Conservation (phyloP, 2,113 vertebrate species). For the Progne subis region DNA sequence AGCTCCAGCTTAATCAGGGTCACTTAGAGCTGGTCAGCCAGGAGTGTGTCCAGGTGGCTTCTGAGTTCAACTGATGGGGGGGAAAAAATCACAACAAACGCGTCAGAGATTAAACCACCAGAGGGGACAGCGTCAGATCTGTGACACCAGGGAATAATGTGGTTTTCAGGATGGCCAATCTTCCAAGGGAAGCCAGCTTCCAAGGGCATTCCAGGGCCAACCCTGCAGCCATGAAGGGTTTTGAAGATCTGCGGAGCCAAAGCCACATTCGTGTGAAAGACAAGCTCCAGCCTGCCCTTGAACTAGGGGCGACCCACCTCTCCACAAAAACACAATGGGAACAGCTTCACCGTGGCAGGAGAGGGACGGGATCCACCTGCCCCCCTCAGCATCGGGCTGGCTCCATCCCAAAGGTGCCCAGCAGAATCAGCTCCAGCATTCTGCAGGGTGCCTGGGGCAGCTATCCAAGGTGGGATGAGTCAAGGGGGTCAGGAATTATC, state of each 20-base stretch:
- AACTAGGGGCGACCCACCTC: background rate
- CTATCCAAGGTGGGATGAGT: accelerated
- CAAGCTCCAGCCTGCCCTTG: background rate
- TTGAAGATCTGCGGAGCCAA: background rate
- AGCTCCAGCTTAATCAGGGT: background rate
- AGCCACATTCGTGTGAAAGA: background rate
- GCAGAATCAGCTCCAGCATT: background rate
- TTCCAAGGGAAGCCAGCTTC: background rate
- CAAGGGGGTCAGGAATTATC: background rate
- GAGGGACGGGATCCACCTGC: background rate
- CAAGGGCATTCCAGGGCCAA: background rate
- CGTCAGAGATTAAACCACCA: background rate
- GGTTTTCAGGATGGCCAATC: background rate
- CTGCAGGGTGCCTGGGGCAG: background rate
- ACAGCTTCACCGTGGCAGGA: background rate
- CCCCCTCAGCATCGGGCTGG: background rate
- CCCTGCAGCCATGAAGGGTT: background rate
- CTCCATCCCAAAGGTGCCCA: accelerated
- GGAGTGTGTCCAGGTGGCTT: background rate
- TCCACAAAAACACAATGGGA: background rate
- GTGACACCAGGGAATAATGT: accelerated
- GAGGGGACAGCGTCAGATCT: background rate
- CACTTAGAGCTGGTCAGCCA: background rate
- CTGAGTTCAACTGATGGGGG: background rate
- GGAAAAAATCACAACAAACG: accelerated